Conservation (phyloP, 1,140 invertebrate genomes). For the Melipona quadrifasciata region DNA sequence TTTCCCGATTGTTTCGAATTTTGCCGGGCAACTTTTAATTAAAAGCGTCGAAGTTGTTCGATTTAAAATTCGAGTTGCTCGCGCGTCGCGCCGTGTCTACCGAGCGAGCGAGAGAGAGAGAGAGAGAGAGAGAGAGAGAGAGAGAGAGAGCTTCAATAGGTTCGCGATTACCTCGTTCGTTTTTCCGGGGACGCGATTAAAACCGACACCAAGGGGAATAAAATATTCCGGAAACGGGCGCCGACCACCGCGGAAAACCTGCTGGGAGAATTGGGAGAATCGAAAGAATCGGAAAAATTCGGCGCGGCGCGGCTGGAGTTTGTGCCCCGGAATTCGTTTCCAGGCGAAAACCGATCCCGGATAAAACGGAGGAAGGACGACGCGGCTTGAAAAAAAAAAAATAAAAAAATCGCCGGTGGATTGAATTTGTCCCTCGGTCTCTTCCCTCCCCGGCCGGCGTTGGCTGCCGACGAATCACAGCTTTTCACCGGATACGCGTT, state of each 20-base stretch:
- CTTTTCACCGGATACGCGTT: not conserved
- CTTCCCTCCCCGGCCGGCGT: not conserved
- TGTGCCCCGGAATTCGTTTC: not conserved
- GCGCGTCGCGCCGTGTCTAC: too few relatives aligned
- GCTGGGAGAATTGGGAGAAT: not conserved
- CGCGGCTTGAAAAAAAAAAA: not conserved
- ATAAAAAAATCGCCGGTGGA: not conserved
- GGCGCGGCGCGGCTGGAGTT: not conserved
- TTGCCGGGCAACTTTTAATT: slow-evolving; percentile 28
- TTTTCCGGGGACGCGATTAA: slow-evolving; percentile 7
- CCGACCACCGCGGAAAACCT: not conserved
- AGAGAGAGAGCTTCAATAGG: not conserved
- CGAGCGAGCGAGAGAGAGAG: too few relatives aligned
- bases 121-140: too few relatives aligned
- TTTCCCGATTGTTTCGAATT: slow-evolving; percentile 21
- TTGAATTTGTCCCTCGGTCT: not conserved
- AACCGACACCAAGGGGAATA: not conserved
- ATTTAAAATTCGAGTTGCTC: slow-evolving; percentile 34
- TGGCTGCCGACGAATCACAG: not conserved
- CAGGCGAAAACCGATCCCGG: too few relatives aligned
- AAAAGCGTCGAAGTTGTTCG: slow-evolving; percentile 25
- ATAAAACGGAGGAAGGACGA: not conserved
- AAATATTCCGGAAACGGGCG: not conserved
- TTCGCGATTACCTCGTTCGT: not conserved
- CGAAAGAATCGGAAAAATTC: not conserved